phyloP scores from a whole-genome alignment of 2,888 invertebrate species.

The Baronia brevicornis region DNA sequence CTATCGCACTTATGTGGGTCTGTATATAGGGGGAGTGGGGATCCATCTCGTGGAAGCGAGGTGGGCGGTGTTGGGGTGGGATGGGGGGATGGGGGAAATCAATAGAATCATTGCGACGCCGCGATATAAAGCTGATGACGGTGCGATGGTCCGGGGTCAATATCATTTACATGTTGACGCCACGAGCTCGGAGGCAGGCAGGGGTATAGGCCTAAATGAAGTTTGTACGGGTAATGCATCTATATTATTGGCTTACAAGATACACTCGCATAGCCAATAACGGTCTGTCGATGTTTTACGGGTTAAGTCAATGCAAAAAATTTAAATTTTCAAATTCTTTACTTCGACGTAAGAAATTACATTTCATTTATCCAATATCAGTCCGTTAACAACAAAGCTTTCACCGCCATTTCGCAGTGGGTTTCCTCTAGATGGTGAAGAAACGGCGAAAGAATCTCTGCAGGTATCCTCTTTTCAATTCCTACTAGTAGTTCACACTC shows the following conservation, averaged over 20 bases:
- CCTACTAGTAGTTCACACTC: no score
- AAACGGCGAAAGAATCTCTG: no score
- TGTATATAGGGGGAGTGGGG: conserved; percentile 22
- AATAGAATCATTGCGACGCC: conserved; percentile 65
- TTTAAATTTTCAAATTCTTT: no score
- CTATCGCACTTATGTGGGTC: conserved; percentile 23
- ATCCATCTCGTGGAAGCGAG: conserved; percentile 21
- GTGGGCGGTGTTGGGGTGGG: conserved; percentile 20
- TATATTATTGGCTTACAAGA: conserved; percentile 2
- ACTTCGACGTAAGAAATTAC: no score
- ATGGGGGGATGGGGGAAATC: conserved; percentile 50
- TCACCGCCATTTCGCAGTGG: no score
- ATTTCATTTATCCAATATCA: no score
- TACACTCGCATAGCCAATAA: no score
- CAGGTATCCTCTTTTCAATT: no score
- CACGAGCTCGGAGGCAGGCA: conserved; percentile 2
- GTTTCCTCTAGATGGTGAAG: no score
- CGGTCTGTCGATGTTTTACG: no score
- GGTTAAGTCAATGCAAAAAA: no score
- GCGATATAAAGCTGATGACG: conserved; percentile 40
- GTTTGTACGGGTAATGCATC: conserved; percentile 6
- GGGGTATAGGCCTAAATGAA: conserved; percentile 12
- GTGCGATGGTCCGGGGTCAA: conserved; percentile 20
- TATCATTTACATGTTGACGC: conserved; percentile 13
- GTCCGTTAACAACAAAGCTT: no score